A percentile compares a stretch with the other conserved stretches of the same genome.
Evolutionary conservation across 2,113 vertebrate species (phyloP).

Genomic region (Pristiophorus japonicus): DNA sequence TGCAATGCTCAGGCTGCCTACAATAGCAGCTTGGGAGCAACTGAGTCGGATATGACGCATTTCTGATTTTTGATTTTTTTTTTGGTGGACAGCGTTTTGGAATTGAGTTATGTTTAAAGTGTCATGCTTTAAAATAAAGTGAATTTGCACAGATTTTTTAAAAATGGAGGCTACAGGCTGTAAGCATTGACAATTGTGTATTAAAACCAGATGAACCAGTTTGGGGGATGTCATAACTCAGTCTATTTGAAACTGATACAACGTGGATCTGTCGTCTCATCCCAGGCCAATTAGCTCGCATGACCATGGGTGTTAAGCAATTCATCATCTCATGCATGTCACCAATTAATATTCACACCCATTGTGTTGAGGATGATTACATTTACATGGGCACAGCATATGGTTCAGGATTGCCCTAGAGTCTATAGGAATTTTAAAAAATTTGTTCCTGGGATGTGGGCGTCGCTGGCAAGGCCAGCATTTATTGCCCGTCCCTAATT

Average conservation of each 20-base stretch:
- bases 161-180: neutral
- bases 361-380: neutral
- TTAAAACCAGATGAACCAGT: neutral
- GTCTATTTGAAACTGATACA: neutral
- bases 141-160: neutral
- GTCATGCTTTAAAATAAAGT: neutral
- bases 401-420: neutral
- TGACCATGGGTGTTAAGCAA: neutral
- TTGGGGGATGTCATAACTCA: neutral
- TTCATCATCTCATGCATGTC: neutral
- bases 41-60: neutral
- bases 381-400: neutral
- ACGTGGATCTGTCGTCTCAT: neutral
- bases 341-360: neutral
- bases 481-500: too few species aligned
- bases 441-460: too few species aligned
- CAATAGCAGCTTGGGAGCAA: neutral
- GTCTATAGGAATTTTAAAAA: too few species aligned
- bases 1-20: neutral
- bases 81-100: neutral
- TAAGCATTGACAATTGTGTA: neutral
- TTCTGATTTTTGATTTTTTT: neutral
- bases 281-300: neutral
- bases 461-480: too few species aligned
- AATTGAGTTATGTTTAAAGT: neutral